Evolutionary conservation across 2,113 vertebrate species (phyloP).

Genomic region (Thalassarche chlororhynchos): DNA sequence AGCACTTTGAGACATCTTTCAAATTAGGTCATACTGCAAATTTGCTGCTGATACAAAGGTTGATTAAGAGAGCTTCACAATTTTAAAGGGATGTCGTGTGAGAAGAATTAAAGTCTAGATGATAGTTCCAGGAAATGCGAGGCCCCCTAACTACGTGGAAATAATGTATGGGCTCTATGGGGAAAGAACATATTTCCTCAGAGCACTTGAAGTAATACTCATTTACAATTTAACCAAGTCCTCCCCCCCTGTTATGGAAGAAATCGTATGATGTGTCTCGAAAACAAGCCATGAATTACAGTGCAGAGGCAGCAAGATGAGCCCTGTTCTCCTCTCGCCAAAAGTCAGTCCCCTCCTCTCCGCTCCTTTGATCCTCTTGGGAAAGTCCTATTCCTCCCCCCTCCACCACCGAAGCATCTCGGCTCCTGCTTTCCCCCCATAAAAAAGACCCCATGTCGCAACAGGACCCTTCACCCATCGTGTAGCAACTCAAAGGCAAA

Average conservation of each 20-base stretch:
- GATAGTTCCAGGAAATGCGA: conserved; percentile 80
- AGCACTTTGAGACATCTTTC: conserved; percentile 81
- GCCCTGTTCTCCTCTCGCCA: neutral
- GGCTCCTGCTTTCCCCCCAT: neutral
- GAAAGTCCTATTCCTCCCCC: neutral
- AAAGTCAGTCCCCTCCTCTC: conserved; percentile 33
- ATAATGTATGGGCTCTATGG: conserved; percentile 69
- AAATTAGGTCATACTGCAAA: conserved; percentile 83
- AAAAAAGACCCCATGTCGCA: neutral
- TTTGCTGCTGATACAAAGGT: conserved; percentile 79
- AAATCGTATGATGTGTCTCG: conserved; percentile 26
- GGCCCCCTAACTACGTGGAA: conserved; percentile 63
- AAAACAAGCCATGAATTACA: conserved; percentile 68
- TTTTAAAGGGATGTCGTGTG: conserved; percentile 76
- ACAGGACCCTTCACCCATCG: neutral
- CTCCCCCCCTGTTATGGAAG: conserved; percentile 25
- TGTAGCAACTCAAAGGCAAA: neutral
- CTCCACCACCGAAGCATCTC: neutral
- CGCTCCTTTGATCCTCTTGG: conserved; percentile 5
- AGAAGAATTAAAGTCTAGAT: conserved; percentile 76
- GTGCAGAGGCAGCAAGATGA: neutral
- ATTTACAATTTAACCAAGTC: conserved; percentile 76
- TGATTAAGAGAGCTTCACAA: conserved; percentile 80
- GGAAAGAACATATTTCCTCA: conserved; percentile 65
- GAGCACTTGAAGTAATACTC: conserved; percentile 67